Percentiles rank a stretch among this genome's conserved stretches.
phyloP scores from a whole-genome alignment of 1,140 invertebrate genomes.

The Sarcophaga bullata region DNA sequence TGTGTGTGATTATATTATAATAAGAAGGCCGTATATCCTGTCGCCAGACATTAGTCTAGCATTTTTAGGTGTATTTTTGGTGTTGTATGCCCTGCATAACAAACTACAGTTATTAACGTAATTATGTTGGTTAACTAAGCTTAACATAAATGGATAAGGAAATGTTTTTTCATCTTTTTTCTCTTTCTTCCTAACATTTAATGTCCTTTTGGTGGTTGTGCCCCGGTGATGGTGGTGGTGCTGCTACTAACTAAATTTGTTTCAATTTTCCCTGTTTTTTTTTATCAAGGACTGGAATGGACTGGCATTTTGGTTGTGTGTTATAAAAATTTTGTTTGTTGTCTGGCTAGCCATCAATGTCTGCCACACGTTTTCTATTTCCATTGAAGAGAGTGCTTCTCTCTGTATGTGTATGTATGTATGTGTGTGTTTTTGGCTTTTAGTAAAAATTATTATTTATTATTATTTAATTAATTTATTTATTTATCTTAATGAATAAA shows the following conservation, averaged over 20 bases:
- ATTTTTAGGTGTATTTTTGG: neutral
- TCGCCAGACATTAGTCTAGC: neutral
- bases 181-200: neutral
- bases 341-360: neutral
- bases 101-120: slow-evolving; percentile 4
- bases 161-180: neutral
- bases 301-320: neutral
- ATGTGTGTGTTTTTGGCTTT: too few relatives aligned
- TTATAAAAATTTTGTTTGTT: neutral
- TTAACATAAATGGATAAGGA: slow-evolving; percentile 8
- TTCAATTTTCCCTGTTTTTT: neutral
- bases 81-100: neutral
- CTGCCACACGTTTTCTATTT: neutral
- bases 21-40: neutral
- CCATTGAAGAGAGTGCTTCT: too few relatives aligned
- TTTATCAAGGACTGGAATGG: neutral
- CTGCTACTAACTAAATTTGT: neutral
- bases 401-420: too few relatives aligned
- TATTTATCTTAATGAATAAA: slow-evolving; percentile 21
- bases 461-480: slow-evolving; percentile 19
- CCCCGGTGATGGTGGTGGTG: too few relatives aligned
- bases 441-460: neutral
- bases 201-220: neutral
- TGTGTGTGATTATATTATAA: neutral
- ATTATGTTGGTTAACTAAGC: slow-evolving; percentile 21